Evolutionary conservation across 2,113 vertebrate species (phyloP).

Genomic region (Ginglymostoma cirratum): DNA sequence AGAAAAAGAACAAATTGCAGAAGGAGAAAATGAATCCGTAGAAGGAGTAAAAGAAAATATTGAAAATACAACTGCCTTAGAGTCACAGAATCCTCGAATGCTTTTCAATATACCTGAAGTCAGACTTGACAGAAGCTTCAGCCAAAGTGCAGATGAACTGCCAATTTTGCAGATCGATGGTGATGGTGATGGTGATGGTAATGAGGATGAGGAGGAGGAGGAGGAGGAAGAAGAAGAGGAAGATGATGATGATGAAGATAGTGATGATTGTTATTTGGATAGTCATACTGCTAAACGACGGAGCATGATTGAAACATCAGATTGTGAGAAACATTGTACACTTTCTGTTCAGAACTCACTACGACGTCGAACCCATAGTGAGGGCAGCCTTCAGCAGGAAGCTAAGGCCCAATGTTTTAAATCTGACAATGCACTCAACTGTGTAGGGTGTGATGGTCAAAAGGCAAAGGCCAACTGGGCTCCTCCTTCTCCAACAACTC

Average conservation of each 20-base stretch:
- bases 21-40: conserved; percentile 30
- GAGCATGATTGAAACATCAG: conserved; percentile 75
- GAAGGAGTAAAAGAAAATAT: background rate
- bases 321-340: conserved; percentile 62
- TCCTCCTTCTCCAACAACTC: conserved; percentile 77
- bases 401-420: conserved; percentile 73
- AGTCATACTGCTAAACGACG: conserved; percentile 70
- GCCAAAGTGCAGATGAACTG: conserved; percentile 55
- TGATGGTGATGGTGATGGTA: conserved; percentile 63
- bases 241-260: conserved; percentile 60
- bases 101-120: conserved; percentile 80
- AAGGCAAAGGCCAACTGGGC: conserved; percentile 62
- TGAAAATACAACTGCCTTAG: background rate
- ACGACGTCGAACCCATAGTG: conserved; percentile 85
- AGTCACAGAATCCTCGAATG: conserved; percentile 52
- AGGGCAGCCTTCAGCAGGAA: conserved; percentile 89
- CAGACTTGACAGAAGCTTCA: conserved; percentile 76
- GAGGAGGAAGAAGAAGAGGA: conserved; percentile 62
- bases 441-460: conserved; percentile 57
- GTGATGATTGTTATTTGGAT: conserved; percentile 68
- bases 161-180: conserved; percentile 50
- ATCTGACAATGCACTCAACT: conserved; percentile 88
- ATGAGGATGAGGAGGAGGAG: too few species aligned
- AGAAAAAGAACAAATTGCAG: conserved; percentile 40
- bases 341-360: conserved; percentile 82